Base-by-base conservation (phyloP, 2,797 vertebrate species). In the Muraenolepis orangiensis region DNA sequence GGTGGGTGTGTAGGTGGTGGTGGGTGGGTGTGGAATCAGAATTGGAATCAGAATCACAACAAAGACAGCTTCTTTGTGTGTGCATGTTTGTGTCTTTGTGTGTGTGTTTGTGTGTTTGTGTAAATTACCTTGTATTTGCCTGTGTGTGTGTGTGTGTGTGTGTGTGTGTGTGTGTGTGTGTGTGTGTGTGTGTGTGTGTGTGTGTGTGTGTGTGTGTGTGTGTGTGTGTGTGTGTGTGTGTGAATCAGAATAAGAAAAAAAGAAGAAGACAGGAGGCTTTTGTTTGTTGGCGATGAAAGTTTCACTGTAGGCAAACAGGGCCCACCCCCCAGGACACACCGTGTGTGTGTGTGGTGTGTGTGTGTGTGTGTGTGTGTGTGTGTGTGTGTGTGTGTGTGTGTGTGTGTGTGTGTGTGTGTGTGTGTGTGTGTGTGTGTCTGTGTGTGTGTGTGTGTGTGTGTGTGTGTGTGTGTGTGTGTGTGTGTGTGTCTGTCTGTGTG, bases 91-190 rank as follows among this genome's bases (percentile, higher is more conserved):
- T n/a, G n/a, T n/a, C n/a, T n/a, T n/a, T n/a, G n/a, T n/a, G 73
- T 76, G 67, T 80, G 51, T 77, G 80, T 6, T 11, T 76, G 38
- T 26, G 14, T 34, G 23, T 34, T 46, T 71, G 23, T 31, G 42
- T n/a, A 29, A 30, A 20, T 28, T 38, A 34, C 12, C 7, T 32
- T 28, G 69, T 38, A 34, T 23, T 2, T 30, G 26, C 4, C 3
- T 68, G 66, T 31, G 28, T 68, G 66, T 68, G 69, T 23, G 68
- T 36, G 68, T n/a, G 66, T 46, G 71, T 29, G 68, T 12, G 46
- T 40, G 77, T 16, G 3, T 68, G 29, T 13, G 64, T 51, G 77
- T 57, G 11, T 68, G 66, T 74, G 73, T 76, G 66, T 81, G 66
- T 76, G 80, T 5, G 13, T 76, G 36, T 28, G 16, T 31, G 30